Evolutionary conservation across 2,797 vertebrate species (phyloP), one percentile per base, ranked within the genome.

Genomic region (Peromyscus nudipes): DNA sequence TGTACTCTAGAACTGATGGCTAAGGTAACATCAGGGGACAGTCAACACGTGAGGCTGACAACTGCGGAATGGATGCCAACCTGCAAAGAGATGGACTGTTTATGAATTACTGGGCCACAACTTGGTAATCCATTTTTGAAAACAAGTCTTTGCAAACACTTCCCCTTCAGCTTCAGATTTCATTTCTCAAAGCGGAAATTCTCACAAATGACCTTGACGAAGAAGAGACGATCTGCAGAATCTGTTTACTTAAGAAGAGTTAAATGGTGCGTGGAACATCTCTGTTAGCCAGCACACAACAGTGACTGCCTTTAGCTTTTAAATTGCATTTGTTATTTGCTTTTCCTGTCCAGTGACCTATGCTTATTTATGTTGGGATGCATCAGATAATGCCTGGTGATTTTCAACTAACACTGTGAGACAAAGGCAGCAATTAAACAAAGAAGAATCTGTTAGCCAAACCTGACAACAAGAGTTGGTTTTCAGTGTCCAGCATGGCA

Each of bases 181-280:
- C 40, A 96, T 65, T 90, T 49, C 77, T 92, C 92, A 92, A 60
- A 88, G 52, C 57, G 80, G 81, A 13, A 94, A 84, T 79, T 91
- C 80, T 92, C 92, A 92, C 14, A 91, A 25, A 86, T 62, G 84
- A 94, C 46, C 71, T 79, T 96, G 40, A 79, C 40, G 49, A 52
- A 52, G 12, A 73, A 76, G 84, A 90, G 73, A 73, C 0, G 2
- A 93, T 29, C 31, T 43, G 34, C 31, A 87, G 23, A 62, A 52
- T 80, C 64, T 95, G 52, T 96, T 96, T 95, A 89, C 79, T 96
- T 92, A 95, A 88, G 73, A 62, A 52, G 77, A 83, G 91, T 96
- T 96, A 93, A 95, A 97, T 93, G 93, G 83, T 73, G 49, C 79
- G 49, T n/a, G 43, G 83, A 95, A 92, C 91, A 91, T 82, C 76